Conservation (phyloP, 2,797 vertebrate species). For the Notamacropus eugenii region DNA sequence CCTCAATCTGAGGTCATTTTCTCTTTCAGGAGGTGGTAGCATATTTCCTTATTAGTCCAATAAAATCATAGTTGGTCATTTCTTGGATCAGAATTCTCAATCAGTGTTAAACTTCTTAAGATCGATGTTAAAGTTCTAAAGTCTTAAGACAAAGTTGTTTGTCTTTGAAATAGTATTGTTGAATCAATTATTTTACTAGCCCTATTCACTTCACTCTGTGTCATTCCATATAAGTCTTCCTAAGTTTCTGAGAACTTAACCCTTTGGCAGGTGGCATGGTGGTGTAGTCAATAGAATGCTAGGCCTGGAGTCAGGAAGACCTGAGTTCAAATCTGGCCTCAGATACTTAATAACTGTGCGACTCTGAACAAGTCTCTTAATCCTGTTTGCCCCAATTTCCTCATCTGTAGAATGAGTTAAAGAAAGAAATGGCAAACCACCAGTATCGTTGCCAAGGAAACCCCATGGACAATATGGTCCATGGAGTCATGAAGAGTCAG, state of each 20-base stretch:
- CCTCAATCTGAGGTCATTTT: neutral
- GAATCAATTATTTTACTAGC: neutral
- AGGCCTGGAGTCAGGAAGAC: neutral
- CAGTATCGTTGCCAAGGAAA: neutral
- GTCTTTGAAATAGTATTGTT: neutral
- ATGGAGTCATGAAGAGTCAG: neutral
- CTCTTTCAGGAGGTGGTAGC: neutral
- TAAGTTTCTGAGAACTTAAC: neutral
- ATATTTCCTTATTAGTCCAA: neutral
- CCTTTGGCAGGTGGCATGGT: neutral
- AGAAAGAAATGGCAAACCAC: neutral
- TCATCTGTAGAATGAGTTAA: neutral
- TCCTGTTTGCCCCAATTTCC: neutral
- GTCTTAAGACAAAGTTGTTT: neutral
- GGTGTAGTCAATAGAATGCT: neutral
- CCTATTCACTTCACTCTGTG: neutral
- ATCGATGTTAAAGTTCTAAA: neutral
- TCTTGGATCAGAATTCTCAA: neutral
- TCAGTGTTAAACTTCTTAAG: neutral
- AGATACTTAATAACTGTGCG: neutral
- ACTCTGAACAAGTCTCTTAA: neutral
- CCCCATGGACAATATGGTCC: neutral
- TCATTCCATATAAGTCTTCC: neutral
- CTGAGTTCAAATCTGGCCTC: neutral
- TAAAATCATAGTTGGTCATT: neutral